phyloP scores from a whole-genome alignment of 1,140 invertebrate species.

The Brachionus asplanchnoidis region DNA sequence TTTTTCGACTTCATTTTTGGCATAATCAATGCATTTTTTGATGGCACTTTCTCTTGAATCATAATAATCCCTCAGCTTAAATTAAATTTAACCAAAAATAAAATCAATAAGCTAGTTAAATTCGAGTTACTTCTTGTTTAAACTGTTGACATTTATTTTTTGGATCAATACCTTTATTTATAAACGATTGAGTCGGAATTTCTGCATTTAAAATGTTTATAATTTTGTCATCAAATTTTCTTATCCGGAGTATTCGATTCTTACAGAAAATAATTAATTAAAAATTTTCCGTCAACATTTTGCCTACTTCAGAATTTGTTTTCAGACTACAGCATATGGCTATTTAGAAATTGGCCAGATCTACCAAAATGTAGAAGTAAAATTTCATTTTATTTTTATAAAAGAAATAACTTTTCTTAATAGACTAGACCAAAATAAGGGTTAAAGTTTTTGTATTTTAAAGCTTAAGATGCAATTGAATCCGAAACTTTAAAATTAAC shows the following conservation, averaged over 20 bases:
- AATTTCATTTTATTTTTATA: not conserved
- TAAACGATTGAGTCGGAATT: slow-evolving; percentile 27
- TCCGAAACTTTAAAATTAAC: not conserved
- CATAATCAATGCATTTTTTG: slow-evolving; percentile 22
- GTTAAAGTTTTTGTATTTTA: not conserved
- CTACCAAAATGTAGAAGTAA: not conserved
- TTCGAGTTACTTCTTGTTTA: slow-evolving; percentile 30
- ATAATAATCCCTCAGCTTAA: slow-evolving; percentile 32
- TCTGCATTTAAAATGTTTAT: slow-evolving; percentile 32
- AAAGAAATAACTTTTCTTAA: not conserved
- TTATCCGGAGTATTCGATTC: slow-evolving; percentile 4
- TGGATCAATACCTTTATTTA: slow-evolving; percentile 17
- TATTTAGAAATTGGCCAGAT: not conserved
- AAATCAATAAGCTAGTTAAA: not conserved
- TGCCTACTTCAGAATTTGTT: not conserved
- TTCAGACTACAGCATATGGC: not conserved
- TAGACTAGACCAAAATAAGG: not conserved
- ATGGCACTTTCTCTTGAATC: slow-evolving; percentile 28
- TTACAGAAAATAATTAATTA: not conserved
- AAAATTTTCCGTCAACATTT: not conserved
- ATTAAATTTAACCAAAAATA: not conserved
- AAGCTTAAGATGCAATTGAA: not conserved
- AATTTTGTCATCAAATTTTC: slow-evolving; percentile 40
- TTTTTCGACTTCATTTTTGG: slow-evolving; percentile 36
- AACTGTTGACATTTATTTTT: slow-evolving; percentile 31